A percentile compares a stretch with the other conserved stretches of the same genome.
These are phyloP conservation scores for Caenorhabditis zanzibari DNA, from an alignment of 2,888 invertebrate species.

Conservation along the genomic window DNA sequence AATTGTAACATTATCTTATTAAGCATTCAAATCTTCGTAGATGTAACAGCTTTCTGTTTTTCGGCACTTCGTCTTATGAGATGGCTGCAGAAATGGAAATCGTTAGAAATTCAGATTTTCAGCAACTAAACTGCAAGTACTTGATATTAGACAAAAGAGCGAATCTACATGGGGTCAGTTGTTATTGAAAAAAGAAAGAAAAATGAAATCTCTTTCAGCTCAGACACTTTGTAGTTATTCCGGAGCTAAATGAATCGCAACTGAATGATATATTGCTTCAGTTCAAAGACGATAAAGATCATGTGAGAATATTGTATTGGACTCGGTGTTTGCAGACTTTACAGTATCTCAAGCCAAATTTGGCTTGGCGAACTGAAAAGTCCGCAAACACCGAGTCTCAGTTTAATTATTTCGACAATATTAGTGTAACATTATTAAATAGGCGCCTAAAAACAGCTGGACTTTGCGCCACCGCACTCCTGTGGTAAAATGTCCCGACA, in stretches of 20 bases:
- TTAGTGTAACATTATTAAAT: no score
- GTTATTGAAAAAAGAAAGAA: not conserved
- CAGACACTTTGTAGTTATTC: not conserved
- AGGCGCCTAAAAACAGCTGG: no score
- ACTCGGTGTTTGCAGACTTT: no score
- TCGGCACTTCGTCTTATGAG: constrained; percentile 38
- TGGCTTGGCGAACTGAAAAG: no score
- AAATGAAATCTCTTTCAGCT: constrained; percentile 9
- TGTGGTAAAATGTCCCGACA: no score
- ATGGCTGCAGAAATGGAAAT: constrained; percentile 34
- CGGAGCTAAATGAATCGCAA: constrained; percentile 21
- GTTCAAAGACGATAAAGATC: constrained; percentile 41
- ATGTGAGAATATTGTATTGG: no score
- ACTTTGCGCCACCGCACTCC: no score
- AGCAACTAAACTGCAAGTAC: constrained; percentile 31
- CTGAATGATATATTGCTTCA: constrained; percentile 25
- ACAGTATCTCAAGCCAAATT: no score
- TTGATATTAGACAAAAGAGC: constrained; percentile 30
- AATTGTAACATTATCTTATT: not conserved
- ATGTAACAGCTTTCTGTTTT: constrained; percentile 44
- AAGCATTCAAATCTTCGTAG: constrained; percentile 39
- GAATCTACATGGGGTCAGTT: constrained; percentile 19
- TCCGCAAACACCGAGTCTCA: no score
- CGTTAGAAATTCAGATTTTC: constrained; percentile 30
- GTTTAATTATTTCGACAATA: no score